Percentiles rank a stretch among this genome's conserved stretches.
phyloP scores from a whole-genome alignment of 1,140 invertebrate genomes.

The Drosophila yakuba region DNA sequence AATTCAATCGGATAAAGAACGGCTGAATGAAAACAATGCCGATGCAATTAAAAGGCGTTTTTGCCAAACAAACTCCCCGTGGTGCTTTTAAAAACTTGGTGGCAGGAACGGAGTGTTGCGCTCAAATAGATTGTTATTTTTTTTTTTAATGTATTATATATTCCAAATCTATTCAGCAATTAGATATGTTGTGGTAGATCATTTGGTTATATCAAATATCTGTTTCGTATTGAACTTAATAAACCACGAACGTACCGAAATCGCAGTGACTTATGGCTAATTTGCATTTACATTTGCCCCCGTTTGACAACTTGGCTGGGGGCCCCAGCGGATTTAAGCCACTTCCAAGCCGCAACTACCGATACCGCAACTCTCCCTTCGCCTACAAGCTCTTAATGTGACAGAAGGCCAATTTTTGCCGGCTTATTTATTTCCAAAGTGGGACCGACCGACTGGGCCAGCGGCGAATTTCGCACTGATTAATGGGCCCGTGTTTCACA shows the following conservation, averaged over 20 bases:
- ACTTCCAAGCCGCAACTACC: conserved; percentile 4
- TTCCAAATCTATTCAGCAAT: too few relatives aligned
- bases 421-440: conserved; percentile 52
- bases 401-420: conserved; percentile 49
- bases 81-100: conserved; percentile 12
- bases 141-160: too few relatives aligned
- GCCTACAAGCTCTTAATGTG: conserved; percentile 50
- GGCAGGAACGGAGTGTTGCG: not conserved
- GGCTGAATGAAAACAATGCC: conserved; percentile 54
- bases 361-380: not conserved
- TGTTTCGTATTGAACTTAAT: not conserved
- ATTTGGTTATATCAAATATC: too few relatives aligned
- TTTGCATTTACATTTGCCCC: conserved; percentile 64
- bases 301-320: conserved; percentile 54
- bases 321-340: conserved; percentile 39
- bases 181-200: too few relatives aligned
- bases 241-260: conserved; percentile 23
- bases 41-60: conserved; percentile 61
- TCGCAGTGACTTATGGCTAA: conserved; percentile 52
- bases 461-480: conserved; percentile 65
- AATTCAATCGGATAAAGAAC: conserved; percentile 22
- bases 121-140: not conserved
- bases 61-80: conserved; percentile 33
- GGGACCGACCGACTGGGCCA: conserved; percentile 27
- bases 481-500: conserved; percentile 67